Base-by-base conservation (phyloP, 2,113 vertebrate species). In the Ornithorhynchus anatinus region DNA sequence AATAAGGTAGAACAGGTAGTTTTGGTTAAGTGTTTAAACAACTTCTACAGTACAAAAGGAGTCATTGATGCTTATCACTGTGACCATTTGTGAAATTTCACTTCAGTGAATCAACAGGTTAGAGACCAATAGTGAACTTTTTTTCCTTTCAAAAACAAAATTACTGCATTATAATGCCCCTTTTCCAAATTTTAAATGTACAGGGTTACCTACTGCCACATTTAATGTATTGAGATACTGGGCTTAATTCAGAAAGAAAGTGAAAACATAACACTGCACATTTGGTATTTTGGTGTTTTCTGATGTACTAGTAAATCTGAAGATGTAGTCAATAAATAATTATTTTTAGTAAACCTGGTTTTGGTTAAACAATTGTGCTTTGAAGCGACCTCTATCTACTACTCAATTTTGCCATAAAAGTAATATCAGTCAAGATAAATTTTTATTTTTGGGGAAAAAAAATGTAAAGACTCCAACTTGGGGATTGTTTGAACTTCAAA, bases 321-420 rank as follows among this genome's bases (percentile, higher is more conserved):
- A 91, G 90, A 85, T 79, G 78, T 76, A 75, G 69, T 87, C 45
- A 70, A 62, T 63, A 85, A 84, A 59, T 62, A 75, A 22, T 19
- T 43, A 59, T 43, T 52, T 86, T 40, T 86, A 63, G 80, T 67
- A 85, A 86, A 79, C 87, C 3, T 77, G 69, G 73, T 87, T 57
- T 56, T 77, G 75, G 73, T 71, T 87, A 88, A 89, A 87, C 85
- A 78, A 89, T 78, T 91, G 89, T 90, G 85, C 88, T 91, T 89
- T 88, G 77, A 89, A 90, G 84, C 87, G 88, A 83, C 65, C 78
- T 86, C 57, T 79, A 68, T 61, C 57, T 68, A 80, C 38, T 80
- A 78, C n/a, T n/a, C n/a, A 69, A 83, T 53, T 90, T 83, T 72
- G 47, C 80, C 52, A 82, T 87, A 72, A 77, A 89, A 83, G 64